Evolutionary conservation across 2,888 invertebrate species (phyloP), one percentile per base, ranked within the genome.

Genomic region (Netelia inedita): DNA sequence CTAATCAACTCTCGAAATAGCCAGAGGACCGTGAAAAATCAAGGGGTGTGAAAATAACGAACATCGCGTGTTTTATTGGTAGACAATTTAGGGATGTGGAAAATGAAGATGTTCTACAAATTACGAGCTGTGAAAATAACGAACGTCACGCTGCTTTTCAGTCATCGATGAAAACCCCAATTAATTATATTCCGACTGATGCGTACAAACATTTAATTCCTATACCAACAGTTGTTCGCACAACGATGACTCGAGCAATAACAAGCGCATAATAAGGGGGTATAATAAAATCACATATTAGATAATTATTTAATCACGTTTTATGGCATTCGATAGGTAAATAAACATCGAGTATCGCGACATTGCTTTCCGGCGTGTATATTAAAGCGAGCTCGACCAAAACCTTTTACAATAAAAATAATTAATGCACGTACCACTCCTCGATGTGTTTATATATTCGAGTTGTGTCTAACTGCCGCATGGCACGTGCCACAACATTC

Each of bases 401-500:
- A 71, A 53, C 55, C 35, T 55, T 71, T 71, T 71, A 55, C 53
- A 71, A 71, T 16, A 28, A 53, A 10, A 28, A 53, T 50, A 23
- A 10, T 46, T 46, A 46, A 46, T 5, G 46, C 46, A 46, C 46
- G 14, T 46, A 71, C 55, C 11, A 28, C 28, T 71, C 10, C 46
- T 50, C 23, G 23, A 35, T 23, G 69, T 71, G 69, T 43, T 72
- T 57, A 72, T 57, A 72, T 19, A 59, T 57, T 41, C 41, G 35
- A 73, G 61, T 55, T 59, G 46, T 41, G 43, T 46, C 3, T 23
- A 43, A 23, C 21, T 59, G 61, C 14, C 14, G 43, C 16, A 14
- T 46, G 46, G 72, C 72, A 46, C 72, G 72, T 73, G 72, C 72
- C 61, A 21, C 72, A 46, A 61, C 72, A 43, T 14, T 59, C 72